Percentiles rank a stretch among this genome's conserved stretches.
Conservation (phyloP, 2,888 invertebrate genomes). For the Gonocerus acuteangulatus region DNA sequence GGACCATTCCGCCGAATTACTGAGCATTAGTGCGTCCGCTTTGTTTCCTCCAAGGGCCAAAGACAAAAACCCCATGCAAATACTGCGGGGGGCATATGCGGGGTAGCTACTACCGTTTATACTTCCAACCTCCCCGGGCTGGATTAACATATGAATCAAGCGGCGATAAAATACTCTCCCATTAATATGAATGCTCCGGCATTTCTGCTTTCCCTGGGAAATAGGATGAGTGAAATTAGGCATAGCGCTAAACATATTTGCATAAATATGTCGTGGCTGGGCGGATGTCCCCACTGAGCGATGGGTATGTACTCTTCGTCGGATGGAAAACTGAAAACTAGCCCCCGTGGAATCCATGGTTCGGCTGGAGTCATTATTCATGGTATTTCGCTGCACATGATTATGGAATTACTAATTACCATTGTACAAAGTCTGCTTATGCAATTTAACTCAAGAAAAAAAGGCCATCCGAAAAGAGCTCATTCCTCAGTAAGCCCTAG, state of each 20-base stretch:
- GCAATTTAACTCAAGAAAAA: too few species aligned
- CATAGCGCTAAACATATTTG: slow-evolving; percentile 37
- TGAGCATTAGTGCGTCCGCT: too few species aligned
- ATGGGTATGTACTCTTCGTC: neutral
- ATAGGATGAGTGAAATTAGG: slow-evolving; percentile 35
- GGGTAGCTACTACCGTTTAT: neutral
- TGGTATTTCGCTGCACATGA: too few species aligned
- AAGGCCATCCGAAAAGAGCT: too few species aligned
- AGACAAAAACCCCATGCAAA: neutral
- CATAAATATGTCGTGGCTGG: slow-evolving; percentile 34
- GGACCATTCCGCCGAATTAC: too few species aligned
- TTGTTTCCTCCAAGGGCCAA: neutral
- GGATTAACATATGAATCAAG: neutral
- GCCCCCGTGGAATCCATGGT: too few species aligned
- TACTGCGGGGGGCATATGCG: neutral
- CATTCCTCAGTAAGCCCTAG: too few species aligned
- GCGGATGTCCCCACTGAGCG: slow-evolving; percentile 6
- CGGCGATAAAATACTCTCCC: neutral
- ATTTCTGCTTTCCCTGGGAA: neutral
- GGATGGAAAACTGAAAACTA: neutral
- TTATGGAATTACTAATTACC: too few species aligned
- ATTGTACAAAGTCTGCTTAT: too few species aligned
- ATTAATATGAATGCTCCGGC: neutral
- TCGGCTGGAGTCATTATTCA: neutral
- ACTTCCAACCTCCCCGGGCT: neutral